Evolutionary conservation across 92 coral and sea anemone genomes (phyloP).

Genomic region (Pocillopora meandrina): DNA sequence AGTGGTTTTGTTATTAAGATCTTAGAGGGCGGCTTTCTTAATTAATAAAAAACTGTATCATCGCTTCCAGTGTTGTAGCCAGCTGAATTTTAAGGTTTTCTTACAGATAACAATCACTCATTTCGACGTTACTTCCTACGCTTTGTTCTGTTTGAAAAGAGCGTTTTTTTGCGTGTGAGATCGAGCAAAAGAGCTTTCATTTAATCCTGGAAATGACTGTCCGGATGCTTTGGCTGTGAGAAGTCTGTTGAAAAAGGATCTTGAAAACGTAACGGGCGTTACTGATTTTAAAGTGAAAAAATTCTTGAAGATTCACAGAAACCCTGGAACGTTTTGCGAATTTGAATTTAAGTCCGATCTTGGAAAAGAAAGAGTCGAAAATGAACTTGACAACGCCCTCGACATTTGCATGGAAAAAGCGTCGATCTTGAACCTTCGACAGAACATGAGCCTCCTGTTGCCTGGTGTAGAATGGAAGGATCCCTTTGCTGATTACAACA

Average conservation of each 20-base stretch:
- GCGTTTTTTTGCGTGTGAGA: too few species aligned
- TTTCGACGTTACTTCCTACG: too few species aligned
- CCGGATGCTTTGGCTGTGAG: not conserved
- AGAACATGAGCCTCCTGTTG: slow-evolving; percentile 1
- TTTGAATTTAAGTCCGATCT: not conserved
- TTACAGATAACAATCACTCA: too few species aligned
- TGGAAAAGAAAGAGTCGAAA: not conserved
- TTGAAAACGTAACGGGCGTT: not conserved
- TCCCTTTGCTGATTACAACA: not conserved
- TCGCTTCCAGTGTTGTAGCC: too few species aligned
- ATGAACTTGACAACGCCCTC: not conserved
- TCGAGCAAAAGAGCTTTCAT: too few species aligned
- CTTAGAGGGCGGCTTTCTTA: too few species aligned
- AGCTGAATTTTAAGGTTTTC: too few species aligned
- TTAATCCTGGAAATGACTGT: too few species aligned
- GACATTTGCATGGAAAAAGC: slow-evolving; percentile 10
- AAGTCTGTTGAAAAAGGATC: slow-evolving; percentile 5
- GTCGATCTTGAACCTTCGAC: not conserved
- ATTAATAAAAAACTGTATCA: too few species aligned
- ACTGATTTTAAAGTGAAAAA: not conserved
- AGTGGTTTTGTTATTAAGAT: too few species aligned
- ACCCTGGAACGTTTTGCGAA: not conserved
- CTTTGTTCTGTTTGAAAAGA: too few species aligned
- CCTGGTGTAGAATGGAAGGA: not conserved
- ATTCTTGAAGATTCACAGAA: not conserved